Evolutionary conservation across 2,113 vertebrate species (phyloP).

Genomic region (Clarias gariepinus): DNA sequence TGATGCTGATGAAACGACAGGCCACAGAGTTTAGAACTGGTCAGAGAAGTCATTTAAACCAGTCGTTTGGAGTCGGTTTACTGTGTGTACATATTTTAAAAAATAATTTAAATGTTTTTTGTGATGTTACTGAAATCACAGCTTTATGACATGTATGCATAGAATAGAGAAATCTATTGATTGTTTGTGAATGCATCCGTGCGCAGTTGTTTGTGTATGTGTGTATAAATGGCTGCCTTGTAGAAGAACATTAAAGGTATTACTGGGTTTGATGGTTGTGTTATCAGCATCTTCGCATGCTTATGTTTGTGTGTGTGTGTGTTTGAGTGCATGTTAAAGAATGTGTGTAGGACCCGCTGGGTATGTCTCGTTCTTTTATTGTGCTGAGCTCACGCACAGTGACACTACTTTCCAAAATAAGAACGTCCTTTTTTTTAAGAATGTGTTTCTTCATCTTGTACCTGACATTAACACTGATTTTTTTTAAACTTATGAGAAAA

Average conservation of each 20-base stretch:
- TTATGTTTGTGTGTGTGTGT: conserved; percentile 29
- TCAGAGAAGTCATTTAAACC: background rate
- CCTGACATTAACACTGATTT: background rate
- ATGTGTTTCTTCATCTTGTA: conserved; percentile 13
- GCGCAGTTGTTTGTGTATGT: background rate
- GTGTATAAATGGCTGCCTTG: background rate
- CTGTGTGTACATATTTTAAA: background rate
- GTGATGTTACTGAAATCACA: background rate
- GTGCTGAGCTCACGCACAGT: conserved; percentile 22
- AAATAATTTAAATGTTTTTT: background rate
- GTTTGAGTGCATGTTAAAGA: conserved; percentile 24
- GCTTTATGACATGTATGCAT: background rate
- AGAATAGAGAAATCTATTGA: background rate
- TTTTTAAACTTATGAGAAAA: background rate
- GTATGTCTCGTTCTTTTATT: conserved; percentile 4
- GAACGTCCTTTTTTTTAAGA: background rate
- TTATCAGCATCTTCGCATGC: conserved; percentile 30
- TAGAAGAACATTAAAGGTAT: background rate
- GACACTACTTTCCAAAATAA: conserved; percentile 24
- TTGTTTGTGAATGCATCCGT: background rate
- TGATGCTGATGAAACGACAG: background rate
- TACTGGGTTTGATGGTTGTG: conserved; percentile 24
- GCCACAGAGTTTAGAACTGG: background rate
- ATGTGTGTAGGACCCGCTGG: conserved; percentile 21
- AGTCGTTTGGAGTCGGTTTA: background rate